These are phyloP conservation scores for Sipha flava DNA, from an alignment of 1,140 invertebrate genomes.

Conservation along the genomic window DNA sequence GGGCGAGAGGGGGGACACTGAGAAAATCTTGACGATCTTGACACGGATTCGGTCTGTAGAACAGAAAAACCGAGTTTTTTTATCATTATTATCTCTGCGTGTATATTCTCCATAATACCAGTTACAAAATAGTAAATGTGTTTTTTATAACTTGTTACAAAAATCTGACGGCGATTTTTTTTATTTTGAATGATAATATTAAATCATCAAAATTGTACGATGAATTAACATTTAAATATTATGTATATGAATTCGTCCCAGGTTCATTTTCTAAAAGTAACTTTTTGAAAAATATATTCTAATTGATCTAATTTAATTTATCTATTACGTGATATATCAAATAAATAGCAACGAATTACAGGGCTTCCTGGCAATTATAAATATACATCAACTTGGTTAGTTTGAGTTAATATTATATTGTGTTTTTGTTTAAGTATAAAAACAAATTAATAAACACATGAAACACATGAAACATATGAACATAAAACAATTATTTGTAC, in stretches of 20 bases:
- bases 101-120: background rate
- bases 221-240: too few relatives aligned
- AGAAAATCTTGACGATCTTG: constrained; percentile 33
- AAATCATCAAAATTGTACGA: background rate
- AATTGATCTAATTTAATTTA: background rate
- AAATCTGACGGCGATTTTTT: background rate
- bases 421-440: background rate
- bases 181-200: background rate
- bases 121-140: constrained; percentile 20
- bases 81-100: constrained; percentile 17
- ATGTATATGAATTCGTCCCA: too few relatives aligned
- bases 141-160: constrained; percentile 6
- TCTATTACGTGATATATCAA: background rate
- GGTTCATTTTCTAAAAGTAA: too few relatives aligned
- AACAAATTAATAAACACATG: background rate
- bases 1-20: background rate
- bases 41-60: constrained; percentile 29
- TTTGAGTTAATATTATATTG: background rate
- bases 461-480: too few relatives aligned
- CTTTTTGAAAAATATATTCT: background rate
- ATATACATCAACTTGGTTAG: background rate
- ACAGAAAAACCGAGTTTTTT: constrained; percentile 28
- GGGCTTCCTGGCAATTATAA: background rate
- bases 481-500: background rate
- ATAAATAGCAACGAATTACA: too few relatives aligned